Conservation (phyloP, 2,797 vertebrate species). For the Adrianichthys oophorus region DNA sequence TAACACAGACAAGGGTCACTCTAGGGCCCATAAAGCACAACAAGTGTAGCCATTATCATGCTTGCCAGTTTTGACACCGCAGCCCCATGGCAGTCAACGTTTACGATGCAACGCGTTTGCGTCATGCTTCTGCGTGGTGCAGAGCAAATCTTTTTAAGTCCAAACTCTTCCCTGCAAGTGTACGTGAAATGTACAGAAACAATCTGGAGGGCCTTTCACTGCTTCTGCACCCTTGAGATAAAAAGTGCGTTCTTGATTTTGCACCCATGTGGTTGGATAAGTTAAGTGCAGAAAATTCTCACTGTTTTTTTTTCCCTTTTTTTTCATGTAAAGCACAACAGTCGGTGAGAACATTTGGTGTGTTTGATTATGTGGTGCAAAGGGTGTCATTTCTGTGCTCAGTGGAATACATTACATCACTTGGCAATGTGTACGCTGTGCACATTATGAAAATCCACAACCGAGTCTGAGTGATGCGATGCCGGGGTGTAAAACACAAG, state of each 20-base stretch:
- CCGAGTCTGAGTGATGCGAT: constrained; percentile 56
- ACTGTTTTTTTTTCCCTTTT: constrained; percentile 19
- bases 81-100: constrained; percentile 46
- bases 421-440: constrained; percentile 64
- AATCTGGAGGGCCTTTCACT: constrained; percentile 57
- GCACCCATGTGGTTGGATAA: constrained; percentile 49
- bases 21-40: constrained; percentile 64
- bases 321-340: constrained; percentile 25
- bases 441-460: constrained; percentile 68
- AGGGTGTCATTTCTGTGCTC: constrained; percentile 60
- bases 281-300: constrained; percentile 54
- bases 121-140: constrained; percentile 24
- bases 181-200: constrained; percentile 62
- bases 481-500: constrained; percentile 49
- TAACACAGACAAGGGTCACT: constrained; percentile 73
- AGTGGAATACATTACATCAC: constrained; percentile 63
- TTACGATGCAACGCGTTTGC: constrained; percentile 40
- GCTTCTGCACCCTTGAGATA: constrained; percentile 65
- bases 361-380: constrained; percentile 60
- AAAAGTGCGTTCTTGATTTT: constrained; percentile 55
- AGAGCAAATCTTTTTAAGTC: constrained; percentile 55
- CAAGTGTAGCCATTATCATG: constrained; percentile 65
- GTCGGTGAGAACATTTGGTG: constrained; percentile 62
- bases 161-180: constrained; percentile 44
- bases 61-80: constrained; percentile 58